A percentile compares a stretch with the other conserved stretches of the same genome.
These are phyloP conservation scores for Philaethria dido DNA, from an alignment of 2,888 invertebrate genomes.

Conservation along the genomic window DNA sequence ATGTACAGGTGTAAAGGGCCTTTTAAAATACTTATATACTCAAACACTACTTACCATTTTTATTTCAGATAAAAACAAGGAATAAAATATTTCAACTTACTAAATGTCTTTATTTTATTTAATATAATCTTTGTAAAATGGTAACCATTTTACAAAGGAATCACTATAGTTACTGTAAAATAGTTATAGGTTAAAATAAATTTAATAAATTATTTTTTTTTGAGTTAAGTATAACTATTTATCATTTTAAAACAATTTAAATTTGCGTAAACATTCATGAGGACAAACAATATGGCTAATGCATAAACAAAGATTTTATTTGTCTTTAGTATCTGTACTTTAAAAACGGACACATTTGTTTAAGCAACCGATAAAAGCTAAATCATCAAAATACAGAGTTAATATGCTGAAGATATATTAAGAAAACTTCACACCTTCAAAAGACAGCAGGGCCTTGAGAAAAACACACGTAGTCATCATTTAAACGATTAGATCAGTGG, in stretches of 20 bases:
- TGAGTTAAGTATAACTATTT: neutral
- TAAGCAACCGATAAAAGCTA: conserved; percentile 22
- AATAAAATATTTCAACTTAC: no score
- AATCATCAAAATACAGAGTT: conserved; percentile 30
- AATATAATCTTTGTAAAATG: no score
- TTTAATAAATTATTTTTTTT: neutral
- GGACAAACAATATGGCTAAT: neutral
- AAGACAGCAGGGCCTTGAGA: conserved; percentile 36
- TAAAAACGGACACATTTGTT: conserved; percentile 26
- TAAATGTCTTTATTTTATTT: no score
- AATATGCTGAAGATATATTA: conserved; percentile 23
- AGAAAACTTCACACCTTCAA: conserved; percentile 45
- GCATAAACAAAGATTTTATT: neutral
- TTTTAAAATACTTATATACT: no score
- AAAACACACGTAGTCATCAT: conserved; percentile 43
- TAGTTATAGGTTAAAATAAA: neutral
- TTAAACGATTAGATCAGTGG: conserved; percentile 49
- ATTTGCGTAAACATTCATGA: neutral
- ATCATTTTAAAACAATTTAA: neutral
- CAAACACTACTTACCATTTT: no score
- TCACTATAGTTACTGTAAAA: no score
- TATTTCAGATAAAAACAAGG: no score
- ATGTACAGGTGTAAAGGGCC: no score
- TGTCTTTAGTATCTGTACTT: neutral
- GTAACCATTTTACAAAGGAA: no score